Percentiles rank a stretch among this genome's conserved stretches.
These are phyloP conservation scores for Atethmia centrago DNA, from an alignment of 2,888 invertebrate species.

Conservation along the genomic window DNA sequence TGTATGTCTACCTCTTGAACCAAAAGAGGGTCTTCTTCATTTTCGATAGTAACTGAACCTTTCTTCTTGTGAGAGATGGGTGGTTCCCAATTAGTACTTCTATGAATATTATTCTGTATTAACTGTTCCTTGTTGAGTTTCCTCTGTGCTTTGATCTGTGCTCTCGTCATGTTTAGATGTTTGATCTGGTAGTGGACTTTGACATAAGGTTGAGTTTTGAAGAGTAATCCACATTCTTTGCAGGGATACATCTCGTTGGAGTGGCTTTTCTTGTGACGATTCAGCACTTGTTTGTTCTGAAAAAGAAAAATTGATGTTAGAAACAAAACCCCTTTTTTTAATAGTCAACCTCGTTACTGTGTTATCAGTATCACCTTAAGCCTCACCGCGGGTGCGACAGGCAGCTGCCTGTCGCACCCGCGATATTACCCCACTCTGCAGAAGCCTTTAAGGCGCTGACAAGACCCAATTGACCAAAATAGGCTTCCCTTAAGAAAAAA, in stretches of 20 bases:
- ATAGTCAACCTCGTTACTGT: no score
- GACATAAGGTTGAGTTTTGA: conserved; percentile 77
- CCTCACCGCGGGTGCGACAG: no score
- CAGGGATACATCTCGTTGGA: conserved; percentile 75
- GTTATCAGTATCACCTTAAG: no score
- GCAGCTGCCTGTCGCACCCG: no score
- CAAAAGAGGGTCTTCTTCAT: conserved; percentile 51
- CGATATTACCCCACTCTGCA: no score
- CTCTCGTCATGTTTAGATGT: conserved; percentile 75
- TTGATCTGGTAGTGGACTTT: conserved; percentile 75
- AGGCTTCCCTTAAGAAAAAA: no score
- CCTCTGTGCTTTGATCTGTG: conserved; percentile 70
- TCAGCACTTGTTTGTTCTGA: conserved; percentile 77
- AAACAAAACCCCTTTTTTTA: no score
- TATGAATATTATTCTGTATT: conserved; percentile 49
- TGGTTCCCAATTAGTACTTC: conserved; percentile 46
- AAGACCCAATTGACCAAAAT: no score
- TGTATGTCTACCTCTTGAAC: conserved; percentile 29
- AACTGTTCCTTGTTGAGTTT: conserved; percentile 57
- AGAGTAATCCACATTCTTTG: conserved; percentile 74
- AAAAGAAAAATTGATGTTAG: background rate
- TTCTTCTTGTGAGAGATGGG: conserved; percentile 24
- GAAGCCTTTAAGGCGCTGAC: no score
- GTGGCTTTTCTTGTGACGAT: conserved; percentile 74
- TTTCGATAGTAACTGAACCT: background rate